Base-by-base conservation (phyloP, 2,113 vertebrate species). In the Neolamprologus modestus region DNA sequence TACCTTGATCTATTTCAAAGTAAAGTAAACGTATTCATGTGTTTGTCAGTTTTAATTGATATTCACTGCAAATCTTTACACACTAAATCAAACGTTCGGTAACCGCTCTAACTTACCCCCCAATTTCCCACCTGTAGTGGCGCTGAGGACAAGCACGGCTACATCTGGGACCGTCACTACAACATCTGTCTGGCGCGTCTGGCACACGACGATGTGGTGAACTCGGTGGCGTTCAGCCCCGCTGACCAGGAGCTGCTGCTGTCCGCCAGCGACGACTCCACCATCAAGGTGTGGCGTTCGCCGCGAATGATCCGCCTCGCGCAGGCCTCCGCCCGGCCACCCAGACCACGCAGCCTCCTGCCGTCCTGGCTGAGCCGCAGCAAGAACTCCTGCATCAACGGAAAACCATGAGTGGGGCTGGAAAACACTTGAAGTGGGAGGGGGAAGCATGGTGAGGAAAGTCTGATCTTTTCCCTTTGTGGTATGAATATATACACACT, bases 111-210 rank as follows among this genome's bases (percentile, higher is more conserved):
- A 87, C 17, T 26, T n/a, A 37, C 28, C 61, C 24, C 42, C 33
- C 24, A 12, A 76, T 31, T 26, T 86, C 19, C 59, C 59, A 7
- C 71, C 28, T 4, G 6, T 0, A 99, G 99, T 0, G 98, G 99
- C 35, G 98, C 98, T 0, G 98, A 99, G 93, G 98, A 99, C 96
- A 98, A 97, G 33, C 98, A 98, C 0, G 98, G 98, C 87, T 99
- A 99, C 95, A 97, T 99, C 96, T 99, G 99, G 99, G 98, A 99
- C 93, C 97, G 98, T 1, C 98, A 99, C 93, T 99, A 99, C 84
- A 98, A 98, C 95, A 98, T 98, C 97, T 99, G 98, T 84, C 92
- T 99, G 94, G 98, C 98, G 2, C 98, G 97, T 5, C 96, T 99
- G 93, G 97, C 96, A 5, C 99, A 99, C 0, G 96, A 98, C 4